Conservation (phyloP, 2,888 invertebrate species). For the Anorthoa munda region DNA sequence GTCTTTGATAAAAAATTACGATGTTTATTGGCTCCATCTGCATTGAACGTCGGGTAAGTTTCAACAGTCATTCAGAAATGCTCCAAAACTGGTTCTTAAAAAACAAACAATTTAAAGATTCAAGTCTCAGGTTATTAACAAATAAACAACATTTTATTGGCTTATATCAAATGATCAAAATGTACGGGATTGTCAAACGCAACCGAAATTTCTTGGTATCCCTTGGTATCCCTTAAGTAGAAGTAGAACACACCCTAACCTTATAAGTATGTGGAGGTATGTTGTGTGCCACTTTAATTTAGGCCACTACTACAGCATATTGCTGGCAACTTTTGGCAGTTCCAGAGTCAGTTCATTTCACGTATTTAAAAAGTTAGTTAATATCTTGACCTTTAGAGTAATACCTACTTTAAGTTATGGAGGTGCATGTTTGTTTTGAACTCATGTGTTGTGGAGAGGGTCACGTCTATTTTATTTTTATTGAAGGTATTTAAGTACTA, state of each 20-base stretch:
- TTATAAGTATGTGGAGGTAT: background rate
- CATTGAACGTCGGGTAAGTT: too few species aligned
- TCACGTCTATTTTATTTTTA: background rate
- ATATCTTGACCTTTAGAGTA: slow-evolving; percentile 44
- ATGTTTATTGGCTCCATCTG: too few species aligned
- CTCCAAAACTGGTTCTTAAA: too few species aligned
- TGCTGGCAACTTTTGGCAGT: slow-evolving; percentile 46
- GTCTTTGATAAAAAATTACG: too few species aligned
- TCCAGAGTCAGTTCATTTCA: slow-evolving; percentile 31
- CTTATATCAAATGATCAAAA: too few species aligned
- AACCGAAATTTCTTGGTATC: too few species aligned
- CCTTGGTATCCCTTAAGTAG: too few species aligned
- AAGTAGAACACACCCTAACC: background rate
- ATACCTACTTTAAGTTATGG: slow-evolving; percentile 45
- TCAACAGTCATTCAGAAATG: background rate
- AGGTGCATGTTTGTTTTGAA: slow-evolving; percentile 23
- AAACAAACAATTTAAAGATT: background rate
- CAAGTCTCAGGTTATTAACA: too few species aligned
- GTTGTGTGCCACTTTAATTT: slow-evolving; percentile 57
- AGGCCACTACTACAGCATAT: slow-evolving; percentile 35
- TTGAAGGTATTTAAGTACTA: background rate
- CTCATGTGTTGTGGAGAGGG: slow-evolving; percentile 28
- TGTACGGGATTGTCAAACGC: too few species aligned
- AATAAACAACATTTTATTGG: too few species aligned
- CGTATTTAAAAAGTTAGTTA: slow-evolving; percentile 47